phyloP scores from a whole-genome alignment of 2,113 vertebrate species.

The Synchiropus splendidus region DNA sequence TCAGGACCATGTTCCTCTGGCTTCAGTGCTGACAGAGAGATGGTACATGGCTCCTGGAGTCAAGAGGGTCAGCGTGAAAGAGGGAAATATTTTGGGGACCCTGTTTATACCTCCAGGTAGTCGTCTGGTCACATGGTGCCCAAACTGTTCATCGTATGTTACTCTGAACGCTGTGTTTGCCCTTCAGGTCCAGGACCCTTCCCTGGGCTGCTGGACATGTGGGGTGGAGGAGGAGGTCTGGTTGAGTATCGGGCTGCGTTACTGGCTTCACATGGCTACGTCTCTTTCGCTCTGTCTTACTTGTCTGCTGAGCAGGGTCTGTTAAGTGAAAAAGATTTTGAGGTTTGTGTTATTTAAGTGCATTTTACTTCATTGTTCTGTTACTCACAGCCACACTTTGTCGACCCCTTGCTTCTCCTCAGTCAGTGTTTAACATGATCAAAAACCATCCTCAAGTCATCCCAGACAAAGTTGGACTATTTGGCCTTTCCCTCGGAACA shows the following conservation, averaged over 20 bases:
- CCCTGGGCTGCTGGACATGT: slow-evolving; percentile 64
- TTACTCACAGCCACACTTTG: background rate
- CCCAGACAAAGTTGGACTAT: slow-evolving; percentile 43
- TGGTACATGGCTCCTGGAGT: slow-evolving; percentile 67
- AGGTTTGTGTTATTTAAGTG: background rate
- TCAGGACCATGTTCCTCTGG: slow-evolving; percentile 30
- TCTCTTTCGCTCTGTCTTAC: slow-evolving; percentile 56
- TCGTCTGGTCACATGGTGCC: background rate
- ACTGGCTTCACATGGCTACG: slow-evolving; percentile 60
- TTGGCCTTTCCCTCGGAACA: slow-evolving; percentile 55
- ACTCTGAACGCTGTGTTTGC: background rate
- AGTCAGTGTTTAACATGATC: slow-evolving; percentile 53
- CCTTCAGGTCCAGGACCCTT: slow-evolving; percentile 62
- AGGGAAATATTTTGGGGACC: slow-evolving; percentile 46
- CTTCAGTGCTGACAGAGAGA: slow-evolving; percentile 46
- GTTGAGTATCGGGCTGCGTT: slow-evolving; percentile 61
- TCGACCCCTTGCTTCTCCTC: background rate
- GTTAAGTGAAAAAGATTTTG: slow-evolving; percentile 13
- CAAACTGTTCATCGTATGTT: background rate
- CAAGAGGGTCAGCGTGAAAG: slow-evolving; percentile 32
- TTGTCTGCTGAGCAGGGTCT: slow-evolving; percentile 1
- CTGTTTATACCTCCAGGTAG: slow-evolving; percentile 65
- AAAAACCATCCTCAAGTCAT: slow-evolving; percentile 51
- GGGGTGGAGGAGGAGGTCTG: slow-evolving; percentile 67
- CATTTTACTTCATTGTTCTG: background rate